Evolutionary conservation across 1,140 invertebrate species (phyloP).

Genomic region (Euura saliciscinereae): DNA sequence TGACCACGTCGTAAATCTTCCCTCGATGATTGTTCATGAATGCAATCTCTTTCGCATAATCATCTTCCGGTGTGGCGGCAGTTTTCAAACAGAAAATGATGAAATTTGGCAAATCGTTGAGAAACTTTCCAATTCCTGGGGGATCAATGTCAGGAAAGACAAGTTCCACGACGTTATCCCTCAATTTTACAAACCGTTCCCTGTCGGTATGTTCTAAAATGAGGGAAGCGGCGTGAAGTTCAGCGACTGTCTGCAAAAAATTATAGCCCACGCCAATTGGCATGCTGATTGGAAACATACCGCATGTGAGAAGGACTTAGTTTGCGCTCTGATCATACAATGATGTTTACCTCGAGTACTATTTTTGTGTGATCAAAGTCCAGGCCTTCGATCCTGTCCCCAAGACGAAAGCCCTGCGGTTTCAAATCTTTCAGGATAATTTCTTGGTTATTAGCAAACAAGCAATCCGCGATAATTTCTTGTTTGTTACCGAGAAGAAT

Average conservation of each 20-base stretch:
- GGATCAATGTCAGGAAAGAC: background rate
- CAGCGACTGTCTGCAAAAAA: background rate
- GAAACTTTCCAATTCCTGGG: background rate
- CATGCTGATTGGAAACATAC: background rate
- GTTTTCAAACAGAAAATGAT: background rate
- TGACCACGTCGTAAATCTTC: background rate
- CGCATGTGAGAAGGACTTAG: background rate
- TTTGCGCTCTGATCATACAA: background rate
- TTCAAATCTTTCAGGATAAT: background rate
- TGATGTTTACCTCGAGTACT: background rate
- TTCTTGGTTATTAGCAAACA: background rate
- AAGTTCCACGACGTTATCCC: background rate
- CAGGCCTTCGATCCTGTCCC: background rate
- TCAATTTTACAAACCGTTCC: background rate
- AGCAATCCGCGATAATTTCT: background rate
- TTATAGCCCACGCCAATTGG: background rate
- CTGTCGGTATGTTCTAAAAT: background rate
- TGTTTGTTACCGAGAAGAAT: background rate
- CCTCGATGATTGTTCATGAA: background rate
- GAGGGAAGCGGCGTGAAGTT: background rate
- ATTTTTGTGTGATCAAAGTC: background rate
- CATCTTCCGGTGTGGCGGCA: background rate
- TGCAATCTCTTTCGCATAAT: conserved; percentile 1
- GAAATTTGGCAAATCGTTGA: background rate
- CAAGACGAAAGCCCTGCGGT: background rate